A percentile compares a stretch with the other conserved stretches of the same genome.
Evolutionary conservation across 2,797 vertebrate species (phyloP).

Genomic region (Karalla daura): DNA sequence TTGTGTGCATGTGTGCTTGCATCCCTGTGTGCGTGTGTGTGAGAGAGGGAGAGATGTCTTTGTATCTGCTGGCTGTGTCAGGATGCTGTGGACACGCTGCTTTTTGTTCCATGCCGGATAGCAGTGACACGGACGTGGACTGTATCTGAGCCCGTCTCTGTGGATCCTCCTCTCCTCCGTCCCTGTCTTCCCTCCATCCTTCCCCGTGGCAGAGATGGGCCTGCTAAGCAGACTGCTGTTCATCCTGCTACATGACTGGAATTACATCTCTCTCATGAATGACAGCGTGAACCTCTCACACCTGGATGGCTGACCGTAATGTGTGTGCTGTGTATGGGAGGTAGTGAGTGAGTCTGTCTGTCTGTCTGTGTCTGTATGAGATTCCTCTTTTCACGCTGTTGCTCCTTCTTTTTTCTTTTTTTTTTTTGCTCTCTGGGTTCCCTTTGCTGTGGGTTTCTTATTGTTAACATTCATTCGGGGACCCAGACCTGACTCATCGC

Average conservation of each 20-base stretch:
- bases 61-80: slow-evolving; percentile 59
- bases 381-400: slow-evolving; percentile 35
- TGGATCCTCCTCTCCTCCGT: slow-evolving; percentile 47
- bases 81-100: slow-evolving; percentile 48
- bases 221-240: slow-evolving; percentile 78
- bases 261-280: slow-evolving; percentile 74
- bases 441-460: slow-evolving; percentile 29
- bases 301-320: slow-evolving; percentile 47
- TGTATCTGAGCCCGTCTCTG: slow-evolving; percentile 59
- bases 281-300: slow-evolving; percentile 63
- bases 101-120: slow-evolving; percentile 52
- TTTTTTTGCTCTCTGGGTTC: slow-evolving; percentile 34
- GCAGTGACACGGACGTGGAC: slow-evolving; percentile 56
- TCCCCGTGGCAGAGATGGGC: slow-evolving; percentile 78
- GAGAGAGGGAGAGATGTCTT: slow-evolving; percentile 31
- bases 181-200: slow-evolving; percentile 64
- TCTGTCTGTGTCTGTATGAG: slow-evolving; percentile 37
- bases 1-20: slow-evolving; percentile 47
- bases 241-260: slow-evolving; percentile 84
- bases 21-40: slow-evolving; percentile 11
- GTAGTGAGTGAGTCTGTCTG: slow-evolving; percentile 39
- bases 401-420: no score
- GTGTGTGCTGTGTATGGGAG: slow-evolving; percentile 31
- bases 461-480: slow-evolving; percentile 49
- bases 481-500: slow-evolving; percentile 39